Evolutionary conservation across 1,140 invertebrate genomes (phyloP), one percentile per base, ranked within the genome.

Genomic region (Drosophila melanogaster): DNA sequence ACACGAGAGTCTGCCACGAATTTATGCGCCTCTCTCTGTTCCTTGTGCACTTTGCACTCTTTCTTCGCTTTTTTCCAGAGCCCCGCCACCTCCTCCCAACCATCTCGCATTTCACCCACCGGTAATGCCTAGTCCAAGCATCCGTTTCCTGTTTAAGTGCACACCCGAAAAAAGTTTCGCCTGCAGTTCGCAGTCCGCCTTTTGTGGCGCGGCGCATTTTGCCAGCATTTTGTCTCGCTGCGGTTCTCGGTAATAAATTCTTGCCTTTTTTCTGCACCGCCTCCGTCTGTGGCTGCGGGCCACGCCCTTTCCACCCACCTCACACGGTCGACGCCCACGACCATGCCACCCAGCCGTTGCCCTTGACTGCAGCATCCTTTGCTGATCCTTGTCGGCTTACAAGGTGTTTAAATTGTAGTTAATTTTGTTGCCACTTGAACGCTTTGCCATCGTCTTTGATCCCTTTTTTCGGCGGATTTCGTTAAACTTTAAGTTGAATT

Each of bases 391-490:
- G 56, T 70, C 40, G 50, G 75, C 84, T 83, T 86, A 83, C 83
- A 87, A 87, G 83, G 83, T 87, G 83, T 87, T 87, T 89, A 87
- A 87, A 87, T 87, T 87, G 83, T 87, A 87, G 83, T 87, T 87
- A 87, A 87, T 87, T 87, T 87, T 89, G 70, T 89, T 87, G 83
- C 83, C 83, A 72, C 84, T 79, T 79, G 84, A 79, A 79, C 69
- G 81, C 81, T 58, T 64, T 38, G 40, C 60, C 64, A 70, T 57
- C 19, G 43, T n/a, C 53, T 58, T 74, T 47, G 61, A 69, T 40
- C 15, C 55, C 17, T n/a, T 26, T 62, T 62, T 51, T 66, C 47
- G 4, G 17, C 10, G 15, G 30, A 73, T 67, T 64, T 69, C 55
- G 49, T 59, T 70, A 38, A 83, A 47, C 43, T 62, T 44, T 12